Evolutionary conservation across 1,140 invertebrate genomes (phyloP).

Genomic region (Drosophila tsacasi): DNA sequence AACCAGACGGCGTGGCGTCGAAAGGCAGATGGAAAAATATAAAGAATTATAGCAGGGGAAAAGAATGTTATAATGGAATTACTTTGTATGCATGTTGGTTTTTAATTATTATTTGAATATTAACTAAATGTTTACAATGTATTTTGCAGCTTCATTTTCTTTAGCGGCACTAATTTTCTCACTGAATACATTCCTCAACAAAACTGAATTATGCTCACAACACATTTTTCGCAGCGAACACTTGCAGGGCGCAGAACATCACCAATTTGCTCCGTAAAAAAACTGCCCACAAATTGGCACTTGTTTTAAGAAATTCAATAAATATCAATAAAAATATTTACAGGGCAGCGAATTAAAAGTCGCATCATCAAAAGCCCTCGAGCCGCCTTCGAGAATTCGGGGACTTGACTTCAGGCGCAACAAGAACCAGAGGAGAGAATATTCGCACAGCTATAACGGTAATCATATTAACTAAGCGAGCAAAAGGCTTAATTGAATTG

Average conservation of each 20-base stretch:
- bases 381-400: constrained; percentile 33
- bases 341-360: constrained; percentile 41
- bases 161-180: background rate
- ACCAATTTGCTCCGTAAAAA: constrained; percentile 21
- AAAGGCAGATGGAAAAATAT: background rate
- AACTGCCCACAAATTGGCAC: constrained; percentile 52
- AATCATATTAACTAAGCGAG: constrained; percentile 71
- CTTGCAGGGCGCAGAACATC: background rate
- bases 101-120: background rate
- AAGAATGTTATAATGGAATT: rapidly evolving
- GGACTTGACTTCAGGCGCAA: constrained; percentile 1
- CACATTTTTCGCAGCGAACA: constrained; percentile 6
- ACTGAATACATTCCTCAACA: background rate
- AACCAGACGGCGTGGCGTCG: constrained; percentile 48
- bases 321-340: constrained; percentile 73
- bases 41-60: background rate
- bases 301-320: constrained; percentile 70
- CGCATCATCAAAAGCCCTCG: constrained; percentile 56
- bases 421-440: constrained; percentile 1
- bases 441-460: constrained; percentile 52
- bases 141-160: background rate
- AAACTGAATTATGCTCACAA: background rate
- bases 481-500: constrained; percentile 72
- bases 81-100: background rate
- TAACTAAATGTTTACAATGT: background rate